phyloP scores from a whole-genome alignment of 1,140 invertebrate species.

The Latrodectus geometricus region DNA sequence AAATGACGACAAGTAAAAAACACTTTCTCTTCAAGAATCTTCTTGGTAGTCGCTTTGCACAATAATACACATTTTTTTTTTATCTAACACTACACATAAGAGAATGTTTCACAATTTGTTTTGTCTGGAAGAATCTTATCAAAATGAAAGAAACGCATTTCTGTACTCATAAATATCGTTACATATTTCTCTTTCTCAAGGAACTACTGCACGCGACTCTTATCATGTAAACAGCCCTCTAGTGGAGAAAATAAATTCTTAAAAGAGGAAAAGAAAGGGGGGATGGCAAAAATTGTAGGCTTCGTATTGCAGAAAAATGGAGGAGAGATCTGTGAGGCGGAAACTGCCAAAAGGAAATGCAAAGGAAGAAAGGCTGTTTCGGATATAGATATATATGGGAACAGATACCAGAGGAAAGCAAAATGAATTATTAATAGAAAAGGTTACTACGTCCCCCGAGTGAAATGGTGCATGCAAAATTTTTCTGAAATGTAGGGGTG shows the following conservation, averaged over 20 bases:
- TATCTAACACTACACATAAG: too few relatives aligned
- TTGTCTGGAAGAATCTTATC: not conserved
- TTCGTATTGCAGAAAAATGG: not conserved
- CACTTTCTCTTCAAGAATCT: too few relatives aligned
- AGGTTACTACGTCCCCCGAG: not conserved
- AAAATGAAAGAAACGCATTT: not conserved
- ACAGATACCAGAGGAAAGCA: not conserved
- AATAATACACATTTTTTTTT: too few relatives aligned
- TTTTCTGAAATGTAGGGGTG: not conserved
- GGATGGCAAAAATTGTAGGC: not conserved
- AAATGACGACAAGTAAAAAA: too few relatives aligned
- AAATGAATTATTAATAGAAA: conserved; percentile 3
- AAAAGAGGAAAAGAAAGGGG: not conserved
- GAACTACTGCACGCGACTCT: not conserved
- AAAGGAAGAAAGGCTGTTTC: not conserved
- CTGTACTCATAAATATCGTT: not conserved
- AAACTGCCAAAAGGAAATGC: conserved; percentile 1
- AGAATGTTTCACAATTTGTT: not conserved
- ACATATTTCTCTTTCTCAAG: not conserved
- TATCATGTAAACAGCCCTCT: not conserved
- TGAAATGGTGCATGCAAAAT: not conserved
- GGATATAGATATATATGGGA: not conserved
- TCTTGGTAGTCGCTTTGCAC: too few relatives aligned
- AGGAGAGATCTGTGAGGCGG: not conserved
- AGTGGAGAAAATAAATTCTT: not conserved